These are phyloP conservation scores for Cephus pulcher DNA, from an alignment of 2,888 invertebrate genomes.

Conservation along the genomic window DNA sequence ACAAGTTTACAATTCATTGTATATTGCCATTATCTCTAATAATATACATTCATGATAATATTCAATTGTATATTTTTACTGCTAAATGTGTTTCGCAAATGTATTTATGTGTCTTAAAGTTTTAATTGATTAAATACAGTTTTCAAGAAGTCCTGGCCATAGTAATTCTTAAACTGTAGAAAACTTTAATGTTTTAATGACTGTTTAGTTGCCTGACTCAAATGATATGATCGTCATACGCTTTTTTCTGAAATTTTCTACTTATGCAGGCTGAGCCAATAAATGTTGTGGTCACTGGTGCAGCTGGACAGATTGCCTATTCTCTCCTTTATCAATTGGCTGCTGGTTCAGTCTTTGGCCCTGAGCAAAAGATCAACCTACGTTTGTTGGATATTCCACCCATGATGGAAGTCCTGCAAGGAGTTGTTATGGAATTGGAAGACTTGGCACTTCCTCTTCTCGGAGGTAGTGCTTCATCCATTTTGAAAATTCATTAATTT, in stretches of 20 bases:
- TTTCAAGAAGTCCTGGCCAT: too few relatives aligned
- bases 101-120: too few relatives aligned
- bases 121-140: too few relatives aligned
- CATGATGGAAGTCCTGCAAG: constrained; percentile 97
- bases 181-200: neutral
- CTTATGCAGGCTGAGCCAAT: constrained; percentile 80
- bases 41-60: neutral
- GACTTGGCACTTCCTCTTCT: constrained; percentile 95
- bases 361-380: constrained; percentile 85
- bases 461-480: constrained; percentile 67
- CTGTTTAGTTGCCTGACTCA: neutral
- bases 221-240: neutral
- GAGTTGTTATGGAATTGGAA: constrained; percentile 96
- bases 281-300: constrained; percentile 96
- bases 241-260: neutral
- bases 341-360: constrained; percentile 95
- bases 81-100: too few relatives aligned
- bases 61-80: neutral
- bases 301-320: constrained; percentile 99
- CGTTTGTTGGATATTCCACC: constrained; percentile 94
- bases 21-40: neutral
- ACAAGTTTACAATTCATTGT: neutral
- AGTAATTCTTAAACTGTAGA: neutral
- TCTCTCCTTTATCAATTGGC: constrained; percentile 94
- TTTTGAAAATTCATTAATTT: neutral